Percentiles rank a stretch among this genome's conserved stretches.
phyloP scores from a whole-genome alignment of 2,888 invertebrate genomes.

The Melieria crassipennis region DNA sequence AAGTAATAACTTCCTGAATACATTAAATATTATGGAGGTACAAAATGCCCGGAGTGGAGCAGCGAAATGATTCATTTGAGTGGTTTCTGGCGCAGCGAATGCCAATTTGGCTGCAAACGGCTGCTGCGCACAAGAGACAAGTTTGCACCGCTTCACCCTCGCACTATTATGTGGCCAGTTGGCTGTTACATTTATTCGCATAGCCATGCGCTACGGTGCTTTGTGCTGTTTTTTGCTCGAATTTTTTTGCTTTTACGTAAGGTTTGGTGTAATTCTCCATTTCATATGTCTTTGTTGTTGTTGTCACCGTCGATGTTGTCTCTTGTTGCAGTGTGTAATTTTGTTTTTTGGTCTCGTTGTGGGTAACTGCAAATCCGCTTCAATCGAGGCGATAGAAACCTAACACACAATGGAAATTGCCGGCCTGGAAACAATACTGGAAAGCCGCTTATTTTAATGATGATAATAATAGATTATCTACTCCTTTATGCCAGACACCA shows the following conservation, averaged over 20 bases:
- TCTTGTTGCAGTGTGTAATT: neutral
- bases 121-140: neutral
- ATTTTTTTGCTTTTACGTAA: conserved; percentile 37
- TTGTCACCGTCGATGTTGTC: conserved; percentile 16
- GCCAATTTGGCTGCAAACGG: neutral
- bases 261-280: conserved; percentile 54
- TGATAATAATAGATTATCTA: conserved; percentile 60
- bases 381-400: neutral
- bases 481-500: conserved; percentile 31
- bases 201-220: too few species aligned
- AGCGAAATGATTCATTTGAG: conserved; percentile 11
- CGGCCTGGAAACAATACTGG: conserved; percentile 56
- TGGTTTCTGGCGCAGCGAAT: conserved; percentile 3
- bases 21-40: too few species aligned
- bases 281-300: conserved; percentile 48
- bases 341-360: conserved; percentile 1
- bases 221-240: neutral
- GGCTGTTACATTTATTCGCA: too few species aligned
- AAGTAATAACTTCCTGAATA: too few species aligned
- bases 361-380: conserved; percentile 8
- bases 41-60: too few species aligned
- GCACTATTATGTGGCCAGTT: too few species aligned
- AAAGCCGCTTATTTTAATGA: conserved; percentile 62
- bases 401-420: neutral
- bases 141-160: too few species aligned